phyloP scores from a whole-genome alignment of 1,140 invertebrate genomes.

The Orius insidiosus region DNA sequence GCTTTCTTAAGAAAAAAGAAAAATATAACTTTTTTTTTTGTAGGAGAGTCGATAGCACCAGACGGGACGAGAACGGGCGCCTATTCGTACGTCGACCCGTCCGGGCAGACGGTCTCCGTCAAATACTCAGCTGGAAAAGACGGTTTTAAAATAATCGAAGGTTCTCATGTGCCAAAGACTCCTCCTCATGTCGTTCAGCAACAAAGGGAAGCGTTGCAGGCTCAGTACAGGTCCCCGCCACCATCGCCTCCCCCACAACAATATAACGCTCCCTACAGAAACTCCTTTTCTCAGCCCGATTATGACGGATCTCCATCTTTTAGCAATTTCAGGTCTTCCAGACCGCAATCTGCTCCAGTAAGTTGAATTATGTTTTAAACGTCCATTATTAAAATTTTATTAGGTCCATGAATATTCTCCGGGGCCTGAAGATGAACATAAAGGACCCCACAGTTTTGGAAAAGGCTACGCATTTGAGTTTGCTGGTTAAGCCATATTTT shows the following conservation, averaged over 20 bases:
- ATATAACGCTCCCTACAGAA: constrained; percentile 2
- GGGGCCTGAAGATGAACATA: constrained; percentile 24
- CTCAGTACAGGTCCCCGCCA: background rate
- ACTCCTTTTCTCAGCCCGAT: background rate
- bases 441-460: constrained; percentile 35
- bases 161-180: constrained; percentile 24
- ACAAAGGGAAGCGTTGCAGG: constrained; percentile 8
- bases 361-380: background rate
- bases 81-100: constrained; percentile 42
- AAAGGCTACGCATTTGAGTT: constrained; percentile 40
- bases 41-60: constrained; percentile 37
- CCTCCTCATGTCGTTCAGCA: constrained; percentile 8
- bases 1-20: background rate
- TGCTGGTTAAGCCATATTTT: constrained; percentile 11
- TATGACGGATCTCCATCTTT: background rate
- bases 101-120: constrained; percentile 34
- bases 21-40: background rate
- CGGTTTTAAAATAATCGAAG: constrained; percentile 26
- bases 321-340: constrained; percentile 5
- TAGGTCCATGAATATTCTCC: constrained; percentile 14
- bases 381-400: background rate
- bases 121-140: constrained; percentile 32
- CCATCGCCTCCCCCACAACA: background rate
- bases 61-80: constrained; percentile 42
- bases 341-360: constrained; percentile 3